Evolutionary conservation across 1,140 invertebrate genomes (phyloP).

Genomic region (fruit fly (Drosophila melanogaster)): DNA sequence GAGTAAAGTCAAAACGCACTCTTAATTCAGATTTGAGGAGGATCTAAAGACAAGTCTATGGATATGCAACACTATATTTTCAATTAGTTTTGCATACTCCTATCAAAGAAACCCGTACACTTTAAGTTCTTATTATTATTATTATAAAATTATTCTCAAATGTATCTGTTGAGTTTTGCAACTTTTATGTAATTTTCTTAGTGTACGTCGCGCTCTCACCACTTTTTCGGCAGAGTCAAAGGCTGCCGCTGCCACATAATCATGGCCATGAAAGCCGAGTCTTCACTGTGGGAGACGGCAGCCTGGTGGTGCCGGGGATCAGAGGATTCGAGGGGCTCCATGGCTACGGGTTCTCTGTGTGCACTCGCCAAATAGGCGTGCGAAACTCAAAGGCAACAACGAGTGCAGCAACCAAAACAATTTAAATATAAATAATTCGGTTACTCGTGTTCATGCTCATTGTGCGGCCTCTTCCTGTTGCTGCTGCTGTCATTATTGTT

Average conservation of each 20-base stretch:
- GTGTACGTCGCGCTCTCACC: background rate
- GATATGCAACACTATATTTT: no score
- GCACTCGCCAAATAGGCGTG: conserved; percentile 53
- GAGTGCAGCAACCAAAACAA: conserved; percentile 70
- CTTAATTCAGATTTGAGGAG: no score
- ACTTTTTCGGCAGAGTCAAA: conserved; percentile 49
- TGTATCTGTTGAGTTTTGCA: no score
- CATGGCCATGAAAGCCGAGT: conserved; percentile 57
- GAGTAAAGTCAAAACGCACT: background rate
- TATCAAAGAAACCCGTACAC: no score
- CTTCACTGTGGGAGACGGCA: conserved; percentile 10
- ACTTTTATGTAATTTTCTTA: background rate
- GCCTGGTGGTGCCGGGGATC: background rate
- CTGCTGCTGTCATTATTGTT: conserved; percentile 54
- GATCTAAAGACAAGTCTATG: no score
- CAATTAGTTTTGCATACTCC: no score
- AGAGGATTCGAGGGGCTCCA: background rate
- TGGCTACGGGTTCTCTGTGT: conserved; percentile 28
- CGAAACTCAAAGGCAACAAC: conserved; percentile 61
- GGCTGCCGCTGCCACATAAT: conserved; percentile 73
- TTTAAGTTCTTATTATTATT: no score
- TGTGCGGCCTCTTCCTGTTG: conserved; percentile 65
- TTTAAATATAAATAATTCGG: conserved; percentile 83
- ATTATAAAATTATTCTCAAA: no score
- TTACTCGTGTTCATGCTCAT: conserved; percentile 81